Conservation (phyloP, 2,888 invertebrate species). For the Plebejus anna region DNA sequence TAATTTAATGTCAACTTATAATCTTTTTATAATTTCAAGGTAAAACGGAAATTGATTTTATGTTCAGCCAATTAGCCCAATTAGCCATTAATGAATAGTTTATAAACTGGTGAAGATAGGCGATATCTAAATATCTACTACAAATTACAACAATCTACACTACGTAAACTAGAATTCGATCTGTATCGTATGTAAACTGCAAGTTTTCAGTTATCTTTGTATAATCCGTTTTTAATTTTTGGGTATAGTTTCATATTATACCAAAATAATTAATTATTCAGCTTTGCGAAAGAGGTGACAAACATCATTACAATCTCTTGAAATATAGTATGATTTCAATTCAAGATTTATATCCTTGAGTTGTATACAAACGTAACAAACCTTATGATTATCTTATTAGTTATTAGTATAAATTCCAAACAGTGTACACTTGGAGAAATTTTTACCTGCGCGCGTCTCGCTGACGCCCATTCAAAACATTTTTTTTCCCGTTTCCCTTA, state of each 20-base stretch:
- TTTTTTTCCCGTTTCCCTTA: conserved; percentile 56
- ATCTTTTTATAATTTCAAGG: conserved; percentile 4
- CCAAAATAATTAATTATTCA: no score
- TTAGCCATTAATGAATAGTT: neutral
- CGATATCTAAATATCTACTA: no score
- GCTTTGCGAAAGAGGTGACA: neutral
- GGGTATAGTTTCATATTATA: no score
- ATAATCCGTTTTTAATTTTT: no score
- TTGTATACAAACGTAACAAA: neutral
- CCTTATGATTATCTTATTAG: neutral
- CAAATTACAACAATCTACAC: no score
- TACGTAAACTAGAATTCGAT: no score
- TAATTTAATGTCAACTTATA: conserved; percentile 5
- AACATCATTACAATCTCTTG: neutral
- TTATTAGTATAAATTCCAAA: conserved; percentile 15
- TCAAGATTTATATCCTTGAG: neutral
- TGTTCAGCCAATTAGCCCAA: neutral
- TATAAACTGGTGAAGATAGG: no score
- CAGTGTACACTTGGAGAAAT: conserved; percentile 40
- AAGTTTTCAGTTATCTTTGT: no score
- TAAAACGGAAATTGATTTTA: neutral
- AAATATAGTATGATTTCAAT: neutral
- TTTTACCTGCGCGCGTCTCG: conserved; percentile 61
- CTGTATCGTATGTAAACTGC: no score
- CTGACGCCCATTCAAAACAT: conserved; percentile 47